These are phyloP conservation scores for Alcedo atthis DNA, from an alignment of 2,797 vertebrate species.

Conservation along the genomic window DNA sequence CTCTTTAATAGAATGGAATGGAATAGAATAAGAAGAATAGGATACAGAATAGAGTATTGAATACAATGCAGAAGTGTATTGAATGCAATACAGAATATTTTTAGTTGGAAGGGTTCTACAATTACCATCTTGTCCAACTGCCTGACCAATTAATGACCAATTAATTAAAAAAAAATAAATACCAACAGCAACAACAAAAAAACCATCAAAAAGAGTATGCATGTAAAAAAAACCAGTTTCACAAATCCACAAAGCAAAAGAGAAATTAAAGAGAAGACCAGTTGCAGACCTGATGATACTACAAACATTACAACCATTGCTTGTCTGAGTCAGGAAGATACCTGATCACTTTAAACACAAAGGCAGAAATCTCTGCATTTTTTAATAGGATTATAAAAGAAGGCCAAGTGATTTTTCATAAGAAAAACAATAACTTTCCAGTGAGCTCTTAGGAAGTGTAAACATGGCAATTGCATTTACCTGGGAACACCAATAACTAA, in stretches of 20 bases:
- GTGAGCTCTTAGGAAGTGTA: neutral
- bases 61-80: too few species aligned
- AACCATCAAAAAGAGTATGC: neutral
- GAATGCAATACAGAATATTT: neutral
- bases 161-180: too few species aligned
- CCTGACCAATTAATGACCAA: neutral
- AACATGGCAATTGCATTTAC: neutral
- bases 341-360: neutral
- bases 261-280: neutral
- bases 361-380: neutral
- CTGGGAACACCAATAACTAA: neutral
- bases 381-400: neutral
- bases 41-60: too few species aligned
- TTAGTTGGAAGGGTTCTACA: neutral
- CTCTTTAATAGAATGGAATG: neutral
- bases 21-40: neutral
- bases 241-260: neutral
- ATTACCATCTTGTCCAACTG: neutral
- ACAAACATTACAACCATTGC: neutral
- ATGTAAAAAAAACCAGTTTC: accelerated
- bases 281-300: neutral
- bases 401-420: neutral
- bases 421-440: neutral
- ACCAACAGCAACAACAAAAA: too few species aligned
- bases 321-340: accelerated